Evolutionary conservation across 2,113 vertebrate species (phyloP).

Genomic region (Lethenteron reissneri): DNA sequence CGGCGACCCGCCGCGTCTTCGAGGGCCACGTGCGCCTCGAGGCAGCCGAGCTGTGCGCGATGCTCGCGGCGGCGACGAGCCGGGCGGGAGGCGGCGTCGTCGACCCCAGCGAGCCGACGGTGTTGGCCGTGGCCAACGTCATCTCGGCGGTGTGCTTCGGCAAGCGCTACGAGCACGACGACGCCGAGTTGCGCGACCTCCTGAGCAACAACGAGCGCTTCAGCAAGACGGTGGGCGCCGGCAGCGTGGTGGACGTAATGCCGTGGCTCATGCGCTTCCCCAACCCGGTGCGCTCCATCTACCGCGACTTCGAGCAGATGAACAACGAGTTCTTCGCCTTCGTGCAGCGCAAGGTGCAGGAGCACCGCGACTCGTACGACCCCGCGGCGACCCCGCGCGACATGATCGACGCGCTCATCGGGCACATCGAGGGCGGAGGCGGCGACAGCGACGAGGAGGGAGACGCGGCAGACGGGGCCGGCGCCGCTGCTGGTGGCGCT

Average conservation of each 20-base stretch:
- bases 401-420: conserved; percentile 68
- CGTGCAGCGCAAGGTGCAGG: conserved; percentile 37
- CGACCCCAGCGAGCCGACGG: conserved; percentile 23
- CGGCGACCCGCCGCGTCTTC: conserved; percentile 32
- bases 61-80: conserved; percentile 27
- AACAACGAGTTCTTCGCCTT: conserved; percentile 50
- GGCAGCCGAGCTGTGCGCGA: conserved; percentile 31
- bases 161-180: conserved; percentile 47
- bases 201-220: conserved; percentile 72
- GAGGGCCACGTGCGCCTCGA: conserved; percentile 47
- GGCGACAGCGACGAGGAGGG: conserved; percentile 11
- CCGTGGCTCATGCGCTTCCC: conserved; percentile 87
- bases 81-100: conserved; percentile 21
- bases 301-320: conserved; percentile 45
- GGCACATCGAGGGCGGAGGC: conserved; percentile 23
- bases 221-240: conserved; percentile 58
- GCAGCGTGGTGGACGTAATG: conserved; percentile 74
- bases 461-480: conserved; percentile 4
- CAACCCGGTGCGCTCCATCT: conserved; percentile 58
- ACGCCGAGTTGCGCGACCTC: conserved; percentile 51
- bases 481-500: background rate
- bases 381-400: conserved; percentile 31
- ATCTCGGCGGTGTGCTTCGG: conserved; percentile 85
- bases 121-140: conserved; percentile 65
- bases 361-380: conserved; percentile 35